These are phyloP conservation scores for Sinotaia quadrata DNA, from an alignment of 2,888 invertebrate species.

Conservation along the genomic window DNA sequence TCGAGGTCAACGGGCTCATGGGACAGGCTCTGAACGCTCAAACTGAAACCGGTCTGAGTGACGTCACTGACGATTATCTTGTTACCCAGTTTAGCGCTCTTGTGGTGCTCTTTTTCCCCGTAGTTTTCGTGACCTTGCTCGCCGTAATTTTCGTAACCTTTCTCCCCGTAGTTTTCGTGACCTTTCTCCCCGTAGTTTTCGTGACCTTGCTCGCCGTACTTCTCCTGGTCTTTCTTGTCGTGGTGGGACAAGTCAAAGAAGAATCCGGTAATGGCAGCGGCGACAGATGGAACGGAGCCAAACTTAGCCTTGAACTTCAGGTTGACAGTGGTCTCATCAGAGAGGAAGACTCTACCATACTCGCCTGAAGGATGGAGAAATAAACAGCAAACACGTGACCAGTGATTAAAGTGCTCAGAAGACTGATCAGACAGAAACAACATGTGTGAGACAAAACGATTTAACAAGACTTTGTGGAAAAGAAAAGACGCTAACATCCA, in stretches of 20 bases:
- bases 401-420: not conserved
- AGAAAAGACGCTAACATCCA: too few relatives aligned
- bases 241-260: too few relatives aligned
- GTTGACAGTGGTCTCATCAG: not conserved
- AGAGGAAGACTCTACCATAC: not conserved
- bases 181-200: not conserved
- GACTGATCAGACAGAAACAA: slow-evolving; percentile 4
- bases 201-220: not conserved
- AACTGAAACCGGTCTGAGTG: not conserved
- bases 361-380: not conserved
- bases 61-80: not conserved
- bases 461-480: too few relatives aligned
- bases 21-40: not conserved
- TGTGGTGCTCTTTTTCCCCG: not conserved
- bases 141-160: not conserved
- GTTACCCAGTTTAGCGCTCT: too few relatives aligned
- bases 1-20: not conserved
- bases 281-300: not conserved
- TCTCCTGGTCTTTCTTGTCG: not conserved
- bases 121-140: not conserved
- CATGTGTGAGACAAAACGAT: too few relatives aligned
- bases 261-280: not conserved
- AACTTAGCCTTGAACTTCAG: not conserved
- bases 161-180: not conserved
- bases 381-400: too few relatives aligned